Evolutionary conservation across 2,888 invertebrate species (phyloP).

Genomic region (Papilio gigon): DNA sequence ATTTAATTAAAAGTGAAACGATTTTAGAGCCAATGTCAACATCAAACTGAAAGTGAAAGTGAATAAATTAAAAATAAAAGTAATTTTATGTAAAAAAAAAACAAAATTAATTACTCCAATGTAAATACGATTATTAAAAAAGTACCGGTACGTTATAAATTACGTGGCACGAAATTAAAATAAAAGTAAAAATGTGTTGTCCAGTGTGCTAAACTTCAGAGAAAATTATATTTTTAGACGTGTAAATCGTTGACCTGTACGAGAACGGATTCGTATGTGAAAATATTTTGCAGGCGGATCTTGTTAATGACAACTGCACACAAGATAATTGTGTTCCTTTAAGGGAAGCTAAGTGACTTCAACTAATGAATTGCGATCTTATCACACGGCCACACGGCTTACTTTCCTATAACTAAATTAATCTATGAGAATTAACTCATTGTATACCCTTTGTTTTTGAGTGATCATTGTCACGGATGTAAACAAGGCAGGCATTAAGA

Average conservation of each 20-base stretch:
- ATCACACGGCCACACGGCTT: not conserved
- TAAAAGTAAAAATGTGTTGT: not conserved
- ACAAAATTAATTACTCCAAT: not conserved
- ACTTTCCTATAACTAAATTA: constrained; percentile 9
- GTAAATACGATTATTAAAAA: not conserved
- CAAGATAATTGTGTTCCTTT: constrained; percentile 47
- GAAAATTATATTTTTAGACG: constrained; percentile 46
- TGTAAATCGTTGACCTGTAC: constrained; percentile 68
- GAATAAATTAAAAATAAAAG: constrained; percentile 35
- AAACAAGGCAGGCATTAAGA: constrained; percentile 21
- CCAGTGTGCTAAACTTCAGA: constrained; percentile 7
- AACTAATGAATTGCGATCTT: constrained; percentile 12
- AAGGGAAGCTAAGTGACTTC: constrained; percentile 11
- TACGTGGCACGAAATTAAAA: not conserved
- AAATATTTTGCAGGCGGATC: constrained; percentile 67
- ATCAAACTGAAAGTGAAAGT: constrained; percentile 53
- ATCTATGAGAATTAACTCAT: not conserved
- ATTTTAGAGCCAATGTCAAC: constrained; percentile 42
- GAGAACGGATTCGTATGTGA: constrained; percentile 59
- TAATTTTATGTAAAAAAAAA: constrained; percentile 23
- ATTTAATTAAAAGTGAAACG: constrained; percentile 41
- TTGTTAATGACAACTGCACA: constrained; percentile 57
- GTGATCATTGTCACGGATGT: constrained; percentile 15
- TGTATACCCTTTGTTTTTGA: constrained; percentile 34
- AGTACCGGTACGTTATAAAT: not conserved